Conservation (phyloP, 1,140 invertebrate species). For the Macrosteles quadrilineatus region DNA sequence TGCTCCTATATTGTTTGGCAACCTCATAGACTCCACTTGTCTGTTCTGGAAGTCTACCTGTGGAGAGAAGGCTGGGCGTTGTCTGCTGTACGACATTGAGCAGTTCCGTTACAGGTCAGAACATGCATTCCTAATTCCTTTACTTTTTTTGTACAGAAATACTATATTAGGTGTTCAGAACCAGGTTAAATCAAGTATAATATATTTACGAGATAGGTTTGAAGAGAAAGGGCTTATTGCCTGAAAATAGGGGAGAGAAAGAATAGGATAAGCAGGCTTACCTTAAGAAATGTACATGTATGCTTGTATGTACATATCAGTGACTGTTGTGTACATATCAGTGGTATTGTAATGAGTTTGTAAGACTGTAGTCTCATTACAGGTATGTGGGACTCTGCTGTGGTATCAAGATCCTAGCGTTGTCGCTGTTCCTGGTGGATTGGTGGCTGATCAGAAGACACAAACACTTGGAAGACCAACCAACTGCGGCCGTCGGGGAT, state of each 20-base stretch:
- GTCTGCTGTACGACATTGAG: constrained; percentile 91
- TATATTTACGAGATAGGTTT: too few species aligned
- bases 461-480: constrained; percentile 70
- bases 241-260: too few species aligned
- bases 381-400: constrained; percentile 89
- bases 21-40: constrained; percentile 93
- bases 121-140: too few species aligned
- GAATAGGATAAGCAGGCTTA: too few species aligned
- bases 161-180: too few species aligned
- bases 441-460: constrained; percentile 84
- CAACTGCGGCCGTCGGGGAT: constrained; percentile 71
- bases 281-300: too few species aligned
- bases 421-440: constrained; percentile 83
- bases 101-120: constrained; percentile 86
- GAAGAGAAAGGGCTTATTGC: too few species aligned
- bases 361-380: constrained; percentile 34
- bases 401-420: constrained; percentile 85
- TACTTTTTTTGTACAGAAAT: too few species aligned
- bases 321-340: too few species aligned
- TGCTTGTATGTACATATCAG: too few species aligned
- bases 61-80: constrained; percentile 82
- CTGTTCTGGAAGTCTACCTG: constrained; percentile 91
- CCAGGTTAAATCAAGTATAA: too few species aligned
- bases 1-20: constrained; percentile 92
- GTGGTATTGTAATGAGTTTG: constrained; percentile 32